These are phyloP conservation scores for Carassius gibelio DNA, from an alignment of 2,113 vertebrate species.

Conservation along the genomic window DNA sequence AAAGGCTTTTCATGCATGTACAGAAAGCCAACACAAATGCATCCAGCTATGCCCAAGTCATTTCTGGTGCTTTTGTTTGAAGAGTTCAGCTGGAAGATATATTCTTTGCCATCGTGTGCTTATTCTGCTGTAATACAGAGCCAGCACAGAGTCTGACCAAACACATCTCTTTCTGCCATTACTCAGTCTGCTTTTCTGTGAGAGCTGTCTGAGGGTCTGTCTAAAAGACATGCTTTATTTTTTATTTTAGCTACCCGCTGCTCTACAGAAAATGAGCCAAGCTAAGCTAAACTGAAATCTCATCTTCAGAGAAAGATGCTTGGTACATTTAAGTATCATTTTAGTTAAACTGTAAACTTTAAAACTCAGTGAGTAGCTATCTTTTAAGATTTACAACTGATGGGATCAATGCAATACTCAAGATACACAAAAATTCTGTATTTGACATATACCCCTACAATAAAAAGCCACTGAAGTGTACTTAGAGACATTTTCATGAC, in stretches of 20 bases:
- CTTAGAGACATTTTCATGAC: too few relatives aligned
- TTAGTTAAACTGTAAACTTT: background rate
- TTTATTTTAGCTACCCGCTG: background rate
- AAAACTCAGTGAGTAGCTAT: background rate
- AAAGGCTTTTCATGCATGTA: background rate
- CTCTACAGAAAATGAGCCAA: background rate
- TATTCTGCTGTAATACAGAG: slow-evolving; percentile 3
- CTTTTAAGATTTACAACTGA: background rate
- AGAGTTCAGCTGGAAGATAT: background rate
- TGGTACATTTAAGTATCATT: background rate
- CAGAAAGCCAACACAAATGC: slow-evolving; percentile 13
- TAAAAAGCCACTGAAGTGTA: too few relatives aligned
- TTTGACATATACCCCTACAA: too few relatives aligned
- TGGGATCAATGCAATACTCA: too few relatives aligned
- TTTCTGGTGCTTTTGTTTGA: slow-evolving; percentile 3
- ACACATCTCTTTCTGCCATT: background rate
- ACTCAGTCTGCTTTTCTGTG: slow-evolving; percentile 17
- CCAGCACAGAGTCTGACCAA: too few relatives aligned
- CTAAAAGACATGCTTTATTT: background rate
- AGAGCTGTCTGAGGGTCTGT: background rate
- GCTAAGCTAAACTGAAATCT: background rate
- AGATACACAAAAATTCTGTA: too few relatives aligned
- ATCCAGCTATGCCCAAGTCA: background rate
- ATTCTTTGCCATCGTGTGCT: background rate
- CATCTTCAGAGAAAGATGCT: background rate